Conservation (phyloP, 2,797 vertebrate species). For the Xiphorhynchus erythropygius region DNA sequence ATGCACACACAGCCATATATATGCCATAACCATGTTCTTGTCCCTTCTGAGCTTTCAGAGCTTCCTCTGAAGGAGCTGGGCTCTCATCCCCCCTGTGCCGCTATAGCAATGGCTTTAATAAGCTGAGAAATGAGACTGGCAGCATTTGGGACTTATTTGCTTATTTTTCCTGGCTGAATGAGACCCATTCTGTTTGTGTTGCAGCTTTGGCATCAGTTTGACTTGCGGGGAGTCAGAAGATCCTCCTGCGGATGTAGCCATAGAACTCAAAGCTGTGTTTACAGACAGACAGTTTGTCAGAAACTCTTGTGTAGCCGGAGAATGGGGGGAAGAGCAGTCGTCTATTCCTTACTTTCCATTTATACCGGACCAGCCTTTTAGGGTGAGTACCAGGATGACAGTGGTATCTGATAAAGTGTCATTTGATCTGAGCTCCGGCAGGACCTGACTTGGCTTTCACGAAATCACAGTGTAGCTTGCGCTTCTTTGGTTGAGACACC, state of each 20-base stretch:
- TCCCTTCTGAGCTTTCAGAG: background rate
- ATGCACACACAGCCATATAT: accelerated
- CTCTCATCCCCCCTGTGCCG: background rate
- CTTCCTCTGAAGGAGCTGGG: background rate
- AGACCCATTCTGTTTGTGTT: slow-evolving; percentile 23
- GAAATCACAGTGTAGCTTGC: background rate
- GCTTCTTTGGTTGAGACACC: background rate
- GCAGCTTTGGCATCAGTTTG: slow-evolving; percentile 92
- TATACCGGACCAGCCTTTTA: slow-evolving; percentile 96
- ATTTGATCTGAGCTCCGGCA: background rate
- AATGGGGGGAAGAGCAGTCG: slow-evolving; percentile 89
- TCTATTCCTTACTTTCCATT: slow-evolving; percentile 95
- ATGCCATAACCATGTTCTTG: background rate
- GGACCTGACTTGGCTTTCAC: background rate
- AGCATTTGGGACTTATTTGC: background rate
- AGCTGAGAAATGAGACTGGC: background rate
- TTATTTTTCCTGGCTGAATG: background rate
- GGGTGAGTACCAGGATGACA: slow-evolving; percentile 80
- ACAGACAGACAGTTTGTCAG: slow-evolving; percentile 90
- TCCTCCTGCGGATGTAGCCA: slow-evolving; percentile 86
- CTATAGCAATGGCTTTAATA: background rate
- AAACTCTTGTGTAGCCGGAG: slow-evolving; percentile 88
- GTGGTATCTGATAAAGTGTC: background rate
- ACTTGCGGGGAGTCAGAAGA: slow-evolving; percentile 89
- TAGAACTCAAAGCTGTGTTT: slow-evolving; percentile 93